Base-by-base conservation (phyloP, 2,113 vertebrate genomes). In the Protobothrops mucrosquamatus region DNA sequence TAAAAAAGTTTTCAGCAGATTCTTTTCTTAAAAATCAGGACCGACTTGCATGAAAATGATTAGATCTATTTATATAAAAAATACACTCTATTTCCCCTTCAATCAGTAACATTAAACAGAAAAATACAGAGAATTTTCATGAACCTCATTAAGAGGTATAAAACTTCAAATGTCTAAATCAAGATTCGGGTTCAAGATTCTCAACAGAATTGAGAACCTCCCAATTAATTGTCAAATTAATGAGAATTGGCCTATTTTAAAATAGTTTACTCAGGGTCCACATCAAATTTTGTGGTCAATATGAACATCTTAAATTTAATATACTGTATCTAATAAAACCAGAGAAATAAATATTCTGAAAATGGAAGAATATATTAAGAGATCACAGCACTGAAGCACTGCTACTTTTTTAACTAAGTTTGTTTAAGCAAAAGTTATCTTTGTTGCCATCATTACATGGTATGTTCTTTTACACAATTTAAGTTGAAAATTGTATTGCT, bases 401-500 rank as follows among this genome's bases (percentile, higher is more conserved):
- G 89, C 1, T 0, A 56, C 0, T 90, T 52, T 87, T 55, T 88
- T 55, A 39, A 81, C 74, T 22, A 6, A 57, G 43, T n/a, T 88
- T 87, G 34, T 81, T 91, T 55, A 29, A 39, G n/a, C 92, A 95
- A 94, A 24, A 26, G 85, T 34, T 0, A 14, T 88, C 39, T 26
- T 74, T 59, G 26, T 46, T 23, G 85, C 29, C 34, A 85, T 95
- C 92, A 92, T 85, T 89, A 26, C 89, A 34, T 39, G 2, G 6
- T 54, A 4, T 93, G 74, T 91, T 88, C 24, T 39, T 92, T 94
- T 29, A 81, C 52, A 74, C 34, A 56, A 87, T 93, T 46, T 18
- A 59, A 29, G n/a, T 48, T 54, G 92, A 57, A 90, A 85, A 55
- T 87, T 12, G 24, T 85, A 89, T 69, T 95, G 22, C 12, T 95